Percentiles rank a stretch among this genome's conserved stretches.
phyloP scores from a whole-genome alignment of 2,113 vertebrate genomes.

The Murina feae region DNA sequence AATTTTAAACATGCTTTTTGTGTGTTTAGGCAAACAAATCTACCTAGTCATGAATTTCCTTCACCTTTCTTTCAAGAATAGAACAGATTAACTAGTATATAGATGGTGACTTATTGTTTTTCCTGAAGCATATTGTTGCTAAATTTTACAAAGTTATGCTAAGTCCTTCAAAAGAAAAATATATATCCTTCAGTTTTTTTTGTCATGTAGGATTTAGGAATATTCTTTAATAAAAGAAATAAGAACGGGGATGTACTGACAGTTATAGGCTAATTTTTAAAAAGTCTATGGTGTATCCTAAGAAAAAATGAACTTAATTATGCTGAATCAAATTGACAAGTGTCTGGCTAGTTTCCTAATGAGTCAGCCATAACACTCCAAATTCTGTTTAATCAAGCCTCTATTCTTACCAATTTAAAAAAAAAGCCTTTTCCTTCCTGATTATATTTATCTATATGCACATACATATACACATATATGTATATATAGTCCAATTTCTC shows the following conservation, averaged over 20 bases:
- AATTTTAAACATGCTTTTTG: background rate
- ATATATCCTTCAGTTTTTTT: background rate
- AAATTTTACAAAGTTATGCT: constrained; percentile 21
- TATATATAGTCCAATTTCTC: background rate
- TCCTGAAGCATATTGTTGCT: background rate
- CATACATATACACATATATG: background rate
- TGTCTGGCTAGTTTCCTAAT: background rate
- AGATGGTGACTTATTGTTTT: background rate
- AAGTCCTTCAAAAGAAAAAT: constrained; percentile 10
- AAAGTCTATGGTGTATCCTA: background rate
- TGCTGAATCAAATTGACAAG: constrained; percentile 28
- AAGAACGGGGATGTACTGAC: background rate
- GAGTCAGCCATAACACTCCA: background rate
- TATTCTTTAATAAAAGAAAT: background rate
- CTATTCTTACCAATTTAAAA: background rate
- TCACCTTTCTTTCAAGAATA: background rate
- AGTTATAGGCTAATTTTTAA: background rate
- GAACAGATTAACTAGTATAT: background rate
- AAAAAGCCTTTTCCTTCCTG: background rate
- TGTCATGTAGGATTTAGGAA: background rate
- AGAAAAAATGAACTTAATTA: background rate
- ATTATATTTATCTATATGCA: too few relatives aligned
- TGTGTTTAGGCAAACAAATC: background rate
- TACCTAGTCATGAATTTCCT: background rate
- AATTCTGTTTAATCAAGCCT: background rate